Conservation (phyloP, 35 echinoderm and acorn worm species). For the Stichopus chloronotus region DNA sequence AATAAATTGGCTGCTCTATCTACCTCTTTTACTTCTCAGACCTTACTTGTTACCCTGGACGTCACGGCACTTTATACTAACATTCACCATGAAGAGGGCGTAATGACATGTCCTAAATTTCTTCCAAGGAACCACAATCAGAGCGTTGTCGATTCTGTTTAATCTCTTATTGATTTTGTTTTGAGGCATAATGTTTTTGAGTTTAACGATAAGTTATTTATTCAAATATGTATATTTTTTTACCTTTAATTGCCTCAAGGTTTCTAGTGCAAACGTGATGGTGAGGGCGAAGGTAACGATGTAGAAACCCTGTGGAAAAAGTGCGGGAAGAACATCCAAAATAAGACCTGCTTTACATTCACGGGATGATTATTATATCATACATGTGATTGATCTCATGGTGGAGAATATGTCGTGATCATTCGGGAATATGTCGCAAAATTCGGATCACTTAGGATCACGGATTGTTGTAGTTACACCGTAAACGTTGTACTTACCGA, state of each 20-base stretch:
- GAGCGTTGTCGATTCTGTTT: neutral
- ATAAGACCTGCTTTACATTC: neutral
- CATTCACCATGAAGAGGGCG: neutral
- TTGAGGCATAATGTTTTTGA: neutral
- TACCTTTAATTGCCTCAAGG: slow-evolving; percentile 15
- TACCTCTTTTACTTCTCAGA: neutral
- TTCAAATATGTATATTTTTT: neutral
- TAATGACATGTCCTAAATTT: neutral
- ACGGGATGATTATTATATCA: no score
- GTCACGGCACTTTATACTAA: neutral
- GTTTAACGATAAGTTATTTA: slow-evolving; percentile 11
- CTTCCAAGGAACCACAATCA: neutral
- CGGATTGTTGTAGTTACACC: no score
- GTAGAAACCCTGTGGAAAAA: neutral
- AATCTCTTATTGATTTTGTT: neutral
- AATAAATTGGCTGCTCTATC: neutral
- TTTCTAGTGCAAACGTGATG: slow-evolving; percentile 17
- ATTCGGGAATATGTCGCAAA: no score
- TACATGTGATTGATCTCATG: no score
- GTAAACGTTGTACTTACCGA: no score
- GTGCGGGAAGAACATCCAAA: neutral
- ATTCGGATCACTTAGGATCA: no score
- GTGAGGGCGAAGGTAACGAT: slow-evolving; percentile 2
- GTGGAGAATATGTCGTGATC: no score
- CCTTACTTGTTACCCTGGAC: neutral